phyloP scores from a whole-genome alignment of 1,140 invertebrate species.

The Tyrophagus putrescentiae region DNA sequence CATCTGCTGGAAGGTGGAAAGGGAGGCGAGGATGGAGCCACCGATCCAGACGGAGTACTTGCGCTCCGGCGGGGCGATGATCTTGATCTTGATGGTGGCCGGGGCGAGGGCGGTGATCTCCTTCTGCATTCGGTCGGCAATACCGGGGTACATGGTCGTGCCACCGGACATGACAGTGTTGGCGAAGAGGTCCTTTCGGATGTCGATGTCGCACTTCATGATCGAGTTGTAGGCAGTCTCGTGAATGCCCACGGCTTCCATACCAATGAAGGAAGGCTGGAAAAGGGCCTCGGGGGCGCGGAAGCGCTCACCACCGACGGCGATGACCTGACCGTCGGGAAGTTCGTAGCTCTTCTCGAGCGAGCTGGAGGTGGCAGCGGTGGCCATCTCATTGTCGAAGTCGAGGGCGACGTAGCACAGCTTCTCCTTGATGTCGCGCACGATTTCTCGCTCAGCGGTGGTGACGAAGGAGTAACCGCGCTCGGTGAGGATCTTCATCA shows the following conservation, averaged over 20 bases:
- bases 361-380: constrained; percentile 40
- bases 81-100: constrained; percentile 77
- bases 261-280: constrained; percentile 78
- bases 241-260: constrained; percentile 67
- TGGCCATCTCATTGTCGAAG: constrained; percentile 37
- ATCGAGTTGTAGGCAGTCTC: constrained; percentile 75
- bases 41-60: constrained; percentile 86
- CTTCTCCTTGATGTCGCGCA: constrained; percentile 40
- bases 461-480: constrained; percentile 44
- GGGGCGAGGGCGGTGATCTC: constrained; percentile 75
- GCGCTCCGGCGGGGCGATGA: constrained; percentile 78
- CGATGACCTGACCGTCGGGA: constrained; percentile 65
- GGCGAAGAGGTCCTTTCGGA: constrained; percentile 57
- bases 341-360: constrained; percentile 87
- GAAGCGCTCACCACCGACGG: constrained; percentile 64
- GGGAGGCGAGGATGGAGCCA: constrained; percentile 65
- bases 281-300: constrained; percentile 91
- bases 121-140: constrained; percentile 68
- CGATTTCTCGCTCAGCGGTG: constrained; percentile 39
- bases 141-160: constrained; percentile 64
- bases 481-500: constrained; percentile 42
- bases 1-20: constrained; percentile 80
- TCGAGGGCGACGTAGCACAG: constrained; percentile 33
- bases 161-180: constrained; percentile 72
- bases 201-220: constrained; percentile 76